Base-by-base conservation (phyloP, 1,140 invertebrate species). In the Hyles euphorbiae region DNA sequence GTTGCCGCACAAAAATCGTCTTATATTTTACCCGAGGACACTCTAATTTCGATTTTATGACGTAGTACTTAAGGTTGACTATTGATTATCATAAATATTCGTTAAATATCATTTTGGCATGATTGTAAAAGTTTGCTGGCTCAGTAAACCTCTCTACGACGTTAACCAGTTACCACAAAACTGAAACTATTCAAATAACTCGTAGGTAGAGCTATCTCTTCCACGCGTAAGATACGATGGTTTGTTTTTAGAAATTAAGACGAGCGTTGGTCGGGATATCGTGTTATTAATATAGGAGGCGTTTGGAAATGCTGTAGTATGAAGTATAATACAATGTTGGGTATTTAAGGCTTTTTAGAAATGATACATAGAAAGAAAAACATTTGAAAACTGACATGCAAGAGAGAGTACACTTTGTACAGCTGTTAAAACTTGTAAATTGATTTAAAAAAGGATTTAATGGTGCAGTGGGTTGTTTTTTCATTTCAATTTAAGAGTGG, bases 91-190 rank as follows among this genome's bases (percentile, higher is more conserved):
- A 11, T 48, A n/a, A 48, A 48, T 10, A 48, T 5, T 8, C 5
- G 46, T 48, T 7, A 48, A 5, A 48, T 11, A 1, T 5, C n/a
- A 48, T 48, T 48, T 48, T 11, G 46, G 5, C 5, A 5, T n/a
- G 5, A 5, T 10, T 22, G 12, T 10, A 5, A 67, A 62, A 66
- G 60, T 58, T 65, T 60, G 67, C 69, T 70, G 65, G 55, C 66
- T 76, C 72, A 70, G 68, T 76, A 78, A 80, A 70, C 63, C 63
- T 69, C 65, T 65, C 65, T 49, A 55, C 64, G 60, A 70, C 69
- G 65, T 71, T 74, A 76, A 75, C 67, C 67, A 70, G 74, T 72
- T 70, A 73, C 78, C 72, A 62, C 76, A 81, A 70, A 78, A 74
- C 72, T 74, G 67, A 75, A 72, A 77, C 69, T 74, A 66, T 73